Evolutionary conservation across 2,888 invertebrate genomes (phyloP), one percentile per base, ranked within the genome.

Genomic region (Caenorhabditis sulstoni): DNA sequence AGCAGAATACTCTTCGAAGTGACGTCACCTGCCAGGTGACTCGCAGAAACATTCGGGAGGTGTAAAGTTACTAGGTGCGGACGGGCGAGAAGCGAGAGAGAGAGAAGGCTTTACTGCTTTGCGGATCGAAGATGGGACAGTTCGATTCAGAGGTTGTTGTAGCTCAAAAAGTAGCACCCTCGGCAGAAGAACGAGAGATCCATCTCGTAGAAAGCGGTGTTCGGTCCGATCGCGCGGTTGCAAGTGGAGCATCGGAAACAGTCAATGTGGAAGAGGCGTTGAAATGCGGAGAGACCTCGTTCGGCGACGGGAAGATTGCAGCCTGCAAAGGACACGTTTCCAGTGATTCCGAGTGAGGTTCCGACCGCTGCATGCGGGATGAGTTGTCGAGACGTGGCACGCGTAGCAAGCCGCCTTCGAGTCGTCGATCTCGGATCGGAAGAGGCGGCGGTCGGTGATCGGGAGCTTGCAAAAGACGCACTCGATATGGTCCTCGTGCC

Each of bases 221-320:
- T n/a, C 5, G 49, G 58, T 0, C 58, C 64, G 53, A 76, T 76
- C 37, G 70, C 29, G 16, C 58, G 37, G 23, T 65, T 29, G 22
- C 77, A 77, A 14, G 44, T 16, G 5, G 77, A 44, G 37, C 77
- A 77, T 20, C 64, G 62, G 53, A 77, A 64, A 11, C 77, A 77
- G 18, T 67, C 62, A n/a, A 58, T 39, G 49, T 77, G 77, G 53
- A 57, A 77, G 20, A 52, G 53, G 39, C 68, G 64, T 1, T 44
- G 52, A 37, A 59, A 44, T 9, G 70, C 77, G 14, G 39, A 18
- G 12, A 68, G 45, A 8, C 58, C 77, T 18, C 52, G 55, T 20
- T 77, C 70, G 29, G 55, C 49, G 8, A 64, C 22, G 4, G 77
- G 64, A 1, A 59, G 37, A 8, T 22, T 52, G 22, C 77, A 77